Evolutionary conservation across 2,113 vertebrate genomes (phyloP), one percentile per base, ranked within the genome.

Genomic region (Phainopepla nitens): DNA sequence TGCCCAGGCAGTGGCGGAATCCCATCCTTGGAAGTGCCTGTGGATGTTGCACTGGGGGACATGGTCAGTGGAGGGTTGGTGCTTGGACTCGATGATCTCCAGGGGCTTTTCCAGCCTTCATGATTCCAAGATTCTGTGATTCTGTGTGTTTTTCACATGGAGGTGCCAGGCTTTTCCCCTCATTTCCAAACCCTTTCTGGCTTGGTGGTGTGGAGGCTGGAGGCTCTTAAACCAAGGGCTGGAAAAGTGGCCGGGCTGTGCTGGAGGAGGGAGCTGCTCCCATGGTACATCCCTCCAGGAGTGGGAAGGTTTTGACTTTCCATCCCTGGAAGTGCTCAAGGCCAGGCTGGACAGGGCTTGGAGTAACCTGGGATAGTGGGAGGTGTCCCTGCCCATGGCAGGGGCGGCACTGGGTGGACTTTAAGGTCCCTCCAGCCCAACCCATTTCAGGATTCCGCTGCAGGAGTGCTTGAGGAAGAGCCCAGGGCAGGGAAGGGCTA

Each of bases 301-400:
- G 50, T 7, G 42, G 31, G 31, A 31, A 42, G 6, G 3, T 42
- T 17, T 8, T 51, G 42, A 25, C 4, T 66, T n/a, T 50, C 57
- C 51, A 31, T 17, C 17, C 44, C 51, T 42, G 35, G 24, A 3
- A 35, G 25, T 50, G 71, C 0, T 3, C 61, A 21, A 35, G 51
- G 21, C 51, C 42, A 42, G 24, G 50, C 12, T 41, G 60, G 69
- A n/a, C 4, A 3, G 29, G 29, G 33, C 41, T 41, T 28, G 70
- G 60, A 75, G 42, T 5, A 25, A 1, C 21, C 42, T 17, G 51
- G 42, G 31, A 17, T 0, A 6, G 44, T 3, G 44, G 35, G 1
- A 49, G 15, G 15, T n/a, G 58, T 23, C 50, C 29, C 42, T 65
- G 41, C 19, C 28, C 42, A 15, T 2, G 29, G 47, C 56, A 44